Evolutionary conservation across 1,140 invertebrate species (phyloP).

Genomic region (Panonychus citri): DNA sequence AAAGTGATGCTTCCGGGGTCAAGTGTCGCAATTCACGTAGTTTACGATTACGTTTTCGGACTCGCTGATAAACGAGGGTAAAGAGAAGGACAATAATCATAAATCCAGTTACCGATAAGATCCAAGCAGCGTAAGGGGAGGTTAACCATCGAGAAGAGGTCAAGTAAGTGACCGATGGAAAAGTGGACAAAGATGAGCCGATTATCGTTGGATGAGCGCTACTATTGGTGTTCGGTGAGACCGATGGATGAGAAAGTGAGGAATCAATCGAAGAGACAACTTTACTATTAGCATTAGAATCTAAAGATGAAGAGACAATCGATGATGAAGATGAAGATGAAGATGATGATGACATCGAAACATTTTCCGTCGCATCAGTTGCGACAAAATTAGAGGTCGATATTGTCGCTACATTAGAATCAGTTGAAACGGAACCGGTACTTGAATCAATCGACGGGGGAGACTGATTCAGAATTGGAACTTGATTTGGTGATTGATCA

Average conservation of each 20-base stretch:
- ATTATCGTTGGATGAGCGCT: background rate
- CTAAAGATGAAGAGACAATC: no score
- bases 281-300: no score
- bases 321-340: no score
- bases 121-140: background rate
- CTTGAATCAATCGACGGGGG: no score
- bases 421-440: no score
- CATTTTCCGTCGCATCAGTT: no score
- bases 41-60: background rate
- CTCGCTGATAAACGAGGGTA: background rate
- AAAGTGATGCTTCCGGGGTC: background rate
- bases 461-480: no score
- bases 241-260: background rate
- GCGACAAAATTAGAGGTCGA: no score
- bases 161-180: background rate
- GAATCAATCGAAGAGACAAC: no score
- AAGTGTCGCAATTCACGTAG: background rate
- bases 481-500: no score
- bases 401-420: no score
- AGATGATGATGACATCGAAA: no score
- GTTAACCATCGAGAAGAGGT: background rate
- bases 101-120: background rate
- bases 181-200: background rate
- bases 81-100: background rate
- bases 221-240: background rate